Evolutionary conservation across 2,113 vertebrate species (phyloP), one percentile per base, ranked within the genome.

Genomic region (Tinamus guttatus): DNA sequence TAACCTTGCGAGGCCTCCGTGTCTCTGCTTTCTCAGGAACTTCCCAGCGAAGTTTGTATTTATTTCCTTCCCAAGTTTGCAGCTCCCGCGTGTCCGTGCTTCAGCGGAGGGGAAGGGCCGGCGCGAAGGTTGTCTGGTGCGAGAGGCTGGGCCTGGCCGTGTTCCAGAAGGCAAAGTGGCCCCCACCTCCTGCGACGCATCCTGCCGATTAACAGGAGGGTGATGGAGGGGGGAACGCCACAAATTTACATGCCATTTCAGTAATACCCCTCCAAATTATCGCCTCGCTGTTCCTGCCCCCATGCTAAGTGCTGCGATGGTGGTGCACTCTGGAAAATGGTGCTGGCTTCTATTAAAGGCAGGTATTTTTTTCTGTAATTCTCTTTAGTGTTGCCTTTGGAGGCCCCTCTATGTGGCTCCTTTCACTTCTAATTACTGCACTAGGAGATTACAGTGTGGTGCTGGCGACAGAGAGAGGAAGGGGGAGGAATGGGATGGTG

Each of bases 341-440:
- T 88, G 81, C 89, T 69, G 65, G 67, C 93, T 89, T 94, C 90
- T 95, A 82, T 96, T 93, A 96, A 94, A 97, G 78, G 90, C 78
- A 95, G 94, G 93, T 94, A 95, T 94, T 95, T 91, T 95, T 93
- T 94, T 86, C 95, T 82, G 84, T 94, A 92, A 96, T 93, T 97
- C 89, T 96, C 94, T 95, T 90, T 80, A 94, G 91, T 85, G 74
- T 96, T 95, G 95, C 93, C 95, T 96, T 96, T 82, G 81, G 93
- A 96, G 92, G 88, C 94, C 95, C 84, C 92, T 96, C 91, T 96
- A 83, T 94, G 94, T 95, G 90, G 85, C 92, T 97, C 83, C 95
- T 95, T 97, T 97, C 96, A 95, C 94, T 95, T 97, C 94, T 96
- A 98, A 97, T 97, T 97, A 97, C 92, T 93, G 94, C 90, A 92